A percentile compares a stretch with the other conserved stretches of the same genome.
Evolutionary conservation across 2,113 vertebrate species (phyloP).

Genomic region (Scortum barcoo): DNA sequence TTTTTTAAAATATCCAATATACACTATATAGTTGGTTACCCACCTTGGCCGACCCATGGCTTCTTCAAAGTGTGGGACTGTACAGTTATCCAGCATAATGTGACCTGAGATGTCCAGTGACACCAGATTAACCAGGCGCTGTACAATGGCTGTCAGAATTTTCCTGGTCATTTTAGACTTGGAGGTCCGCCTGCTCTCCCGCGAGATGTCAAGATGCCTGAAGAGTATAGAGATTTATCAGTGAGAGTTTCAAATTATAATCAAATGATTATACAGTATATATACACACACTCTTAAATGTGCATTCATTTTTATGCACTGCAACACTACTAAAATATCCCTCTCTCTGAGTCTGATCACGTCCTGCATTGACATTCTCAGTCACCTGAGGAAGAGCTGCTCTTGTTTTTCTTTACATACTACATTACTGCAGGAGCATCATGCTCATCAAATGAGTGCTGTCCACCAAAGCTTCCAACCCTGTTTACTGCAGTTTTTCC

Average conservation of each 20-base stretch:
- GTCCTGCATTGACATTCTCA: too few species aligned
- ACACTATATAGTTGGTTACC: not conserved
- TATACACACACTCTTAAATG: too few species aligned
- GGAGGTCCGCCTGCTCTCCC: slow-evolving; percentile 90
- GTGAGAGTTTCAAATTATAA: not conserved
- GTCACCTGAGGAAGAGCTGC: too few species aligned
- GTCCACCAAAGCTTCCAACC: too few species aligned
- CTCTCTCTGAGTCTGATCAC: too few species aligned
- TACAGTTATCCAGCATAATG: slow-evolving; percentile 96
- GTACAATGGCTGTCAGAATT: slow-evolving; percentile 91
- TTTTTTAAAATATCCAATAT: not conserved
- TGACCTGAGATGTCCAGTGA: slow-evolving; percentile 98
- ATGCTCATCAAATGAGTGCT: too few species aligned
- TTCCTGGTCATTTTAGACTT: slow-evolving; percentile 95
- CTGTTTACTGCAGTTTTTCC: too few species aligned
- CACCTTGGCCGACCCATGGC: slow-evolving; percentile 94
- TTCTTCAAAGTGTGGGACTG: slow-evolving; percentile 92
- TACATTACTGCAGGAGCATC: too few species aligned
- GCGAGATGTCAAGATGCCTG: slow-evolving; percentile 95
- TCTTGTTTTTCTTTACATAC: too few species aligned
- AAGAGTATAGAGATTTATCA: slow-evolving; percentile 12
- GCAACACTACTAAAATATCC: too few species aligned
- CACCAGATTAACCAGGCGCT: slow-evolving; percentile 90
- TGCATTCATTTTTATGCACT: too few species aligned
- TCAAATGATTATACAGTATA: not conserved